phyloP scores from a whole-genome alignment of 2,797 vertebrate species.

The Cichlasoma orientale region DNA sequence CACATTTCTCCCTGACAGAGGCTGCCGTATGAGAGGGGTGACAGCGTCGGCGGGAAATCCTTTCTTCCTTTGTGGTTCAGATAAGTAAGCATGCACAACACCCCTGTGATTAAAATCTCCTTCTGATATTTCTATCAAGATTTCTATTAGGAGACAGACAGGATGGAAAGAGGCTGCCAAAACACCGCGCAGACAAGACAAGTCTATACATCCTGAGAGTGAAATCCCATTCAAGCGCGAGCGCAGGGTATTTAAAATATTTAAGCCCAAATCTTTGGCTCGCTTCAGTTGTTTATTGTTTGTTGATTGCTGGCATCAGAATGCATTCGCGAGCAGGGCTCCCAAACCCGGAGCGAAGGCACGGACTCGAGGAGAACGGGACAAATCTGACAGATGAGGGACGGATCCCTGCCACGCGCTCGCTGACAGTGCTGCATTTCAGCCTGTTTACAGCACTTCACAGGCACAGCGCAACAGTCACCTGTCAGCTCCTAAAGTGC shows the following conservation, averaged over 20 bases:
- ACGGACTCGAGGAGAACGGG: slow-evolving; percentile 41
- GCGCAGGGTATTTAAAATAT: slow-evolving; percentile 78
- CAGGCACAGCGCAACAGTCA: slow-evolving; percentile 54
- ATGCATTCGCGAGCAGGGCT: slow-evolving; percentile 57
- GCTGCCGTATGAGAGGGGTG: slow-evolving; percentile 87
- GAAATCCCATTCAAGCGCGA: slow-evolving; percentile 65
- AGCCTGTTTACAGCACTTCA: slow-evolving; percentile 50
- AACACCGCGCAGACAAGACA: slow-evolving; percentile 77
- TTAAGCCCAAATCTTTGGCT: slow-evolving; percentile 69
- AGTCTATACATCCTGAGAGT: slow-evolving; percentile 65
- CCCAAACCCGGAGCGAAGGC: slow-evolving; percentile 44
- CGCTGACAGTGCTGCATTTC: slow-evolving; percentile 59
- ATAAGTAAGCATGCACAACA: slow-evolving; percentile 91
- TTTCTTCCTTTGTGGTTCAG: slow-evolving; percentile 90
- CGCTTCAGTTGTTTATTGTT: slow-evolving; percentile 67
- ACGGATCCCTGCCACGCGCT: slow-evolving; percentile 45
- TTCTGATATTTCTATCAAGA: slow-evolving; percentile 96
- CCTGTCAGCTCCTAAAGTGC: slow-evolving; percentile 61
- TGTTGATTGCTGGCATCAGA: slow-evolving; percentile 71
- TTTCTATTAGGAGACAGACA: slow-evolving; percentile 90
- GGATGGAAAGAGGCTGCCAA: slow-evolving; percentile 83
- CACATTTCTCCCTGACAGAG: slow-evolving; percentile 92
- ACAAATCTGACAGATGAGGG: slow-evolving; percentile 58
- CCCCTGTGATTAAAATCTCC: slow-evolving; percentile 96
- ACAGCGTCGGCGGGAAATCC: slow-evolving; percentile 89